Base-by-base conservation (phyloP, 1,140 invertebrate genomes). In the Dreissena polymorpha region DNA sequence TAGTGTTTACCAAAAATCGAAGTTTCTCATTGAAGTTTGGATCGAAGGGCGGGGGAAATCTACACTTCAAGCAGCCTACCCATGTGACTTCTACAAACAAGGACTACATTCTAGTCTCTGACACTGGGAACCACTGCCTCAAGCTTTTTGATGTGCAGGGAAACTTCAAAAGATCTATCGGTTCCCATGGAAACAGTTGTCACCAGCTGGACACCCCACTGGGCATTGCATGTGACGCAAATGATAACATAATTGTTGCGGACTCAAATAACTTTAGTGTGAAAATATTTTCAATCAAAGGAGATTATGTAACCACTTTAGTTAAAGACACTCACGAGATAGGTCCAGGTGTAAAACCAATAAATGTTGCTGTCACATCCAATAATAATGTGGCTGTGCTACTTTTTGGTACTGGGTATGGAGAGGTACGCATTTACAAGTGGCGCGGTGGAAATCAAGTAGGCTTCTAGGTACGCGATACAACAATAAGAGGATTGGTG, bases 181-280 rank as follows among this genome's bases (percentile, higher is more conserved):
- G 91, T 0, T 63, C 76, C 49, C 29, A 85, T 21, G 91, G 91
- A 18, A 82, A 65, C 18, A 50, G 73, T 12, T 80, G 81, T 65
- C 89, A 89, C 10, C 97, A 98, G 91, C 94, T 99, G 69, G 97
- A 98, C 89, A 97, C 98, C 93, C 98, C 99, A 14, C 97, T 99
- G 92, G 99, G 99, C 93, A 97, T 99, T 87, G 97, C 98, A 39
- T 97, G 99, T 13, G 98, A 99, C 93, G 97, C 98, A 90, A 96
- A 98, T 91, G 98, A 98, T 16, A 99, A 98, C 93, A 98, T 99
- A 89, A 95, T 98, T 85, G 98, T 99, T 10, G 98, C 97, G 12
- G 98, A 99, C 93, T 98, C 97, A 12, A 98, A 98, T 25, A 99
- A 99, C 94, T 99, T 98, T 93, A 95, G 98, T 55, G 97, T 99